These are phyloP conservation scores for Glossosoma conforme DNA, from an alignment of 1,140 invertebrate genomes.

Conservation along the genomic window DNA sequence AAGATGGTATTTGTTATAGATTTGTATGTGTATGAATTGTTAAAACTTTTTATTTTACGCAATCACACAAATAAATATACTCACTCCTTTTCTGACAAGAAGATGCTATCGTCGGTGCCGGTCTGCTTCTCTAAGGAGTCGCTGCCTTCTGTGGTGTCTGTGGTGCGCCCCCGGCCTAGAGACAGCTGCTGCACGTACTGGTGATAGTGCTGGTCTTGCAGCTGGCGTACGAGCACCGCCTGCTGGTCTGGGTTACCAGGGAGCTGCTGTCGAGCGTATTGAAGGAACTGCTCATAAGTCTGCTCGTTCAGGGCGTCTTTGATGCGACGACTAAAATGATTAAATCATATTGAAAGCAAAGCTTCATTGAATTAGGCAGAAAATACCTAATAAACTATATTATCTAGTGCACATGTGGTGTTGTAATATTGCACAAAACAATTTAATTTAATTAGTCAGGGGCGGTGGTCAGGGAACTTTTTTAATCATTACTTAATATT, in stretches of 20 bases:
- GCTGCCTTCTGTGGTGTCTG: conserved; percentile 27
- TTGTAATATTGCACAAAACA: no score
- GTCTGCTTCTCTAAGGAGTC: conserved; percentile 2
- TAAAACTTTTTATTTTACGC: neutral
- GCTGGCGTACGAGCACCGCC: conserved; percentile 82
- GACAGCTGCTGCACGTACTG: conserved; percentile 90
- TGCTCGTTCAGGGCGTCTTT: conserved; percentile 96
- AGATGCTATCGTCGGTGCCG: neutral
- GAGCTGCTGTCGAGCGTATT: conserved; percentile 94
- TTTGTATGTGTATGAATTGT: no score
- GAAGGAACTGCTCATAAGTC: conserved; percentile 86
- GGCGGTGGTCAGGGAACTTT: no score
- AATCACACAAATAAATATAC: conserved; percentile 1
- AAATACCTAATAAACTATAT: no score
- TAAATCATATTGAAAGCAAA: no score
- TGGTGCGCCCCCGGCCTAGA: conserved; percentile 45
- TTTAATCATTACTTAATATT: no score
- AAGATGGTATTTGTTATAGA: no score
- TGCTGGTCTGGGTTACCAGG: conserved; percentile 90
- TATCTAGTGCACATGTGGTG: no score
- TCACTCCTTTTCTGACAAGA: conserved; percentile 11
- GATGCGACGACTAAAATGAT: conserved; percentile 69
- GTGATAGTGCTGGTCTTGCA: conserved; percentile 97
- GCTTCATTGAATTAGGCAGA: no score
- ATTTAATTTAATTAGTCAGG: no score